Conservation (phyloP, 2,888 invertebrate genomes). For the Tethea ocularis region DNA sequence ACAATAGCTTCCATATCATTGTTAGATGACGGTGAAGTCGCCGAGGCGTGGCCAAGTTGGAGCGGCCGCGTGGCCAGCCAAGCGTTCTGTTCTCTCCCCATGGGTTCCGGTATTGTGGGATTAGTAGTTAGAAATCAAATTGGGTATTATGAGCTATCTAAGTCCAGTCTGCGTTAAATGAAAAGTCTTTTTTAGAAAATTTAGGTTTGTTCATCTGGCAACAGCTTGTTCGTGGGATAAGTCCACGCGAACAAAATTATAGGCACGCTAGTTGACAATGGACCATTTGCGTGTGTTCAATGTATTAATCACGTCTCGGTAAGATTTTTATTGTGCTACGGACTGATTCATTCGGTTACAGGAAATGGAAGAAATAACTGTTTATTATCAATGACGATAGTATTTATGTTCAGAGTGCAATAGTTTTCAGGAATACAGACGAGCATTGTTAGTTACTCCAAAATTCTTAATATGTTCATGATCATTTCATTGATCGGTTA, state of each 20-base stretch:
- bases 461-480: not conserved
- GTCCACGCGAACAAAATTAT: not conserved
- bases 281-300: constrained; percentile 23
- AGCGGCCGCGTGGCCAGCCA: constrained; percentile 51
- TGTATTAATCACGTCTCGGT: constrained; percentile 18
- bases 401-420: not conserved
- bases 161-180: not conserved
- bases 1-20: constrained; percentile 59
- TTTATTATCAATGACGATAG: not conserved
- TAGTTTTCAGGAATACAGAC: not conserved
- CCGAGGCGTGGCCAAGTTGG: constrained; percentile 58
- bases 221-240: not conserved
- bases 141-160: constrained; percentile 15
- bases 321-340: constrained; percentile 12
- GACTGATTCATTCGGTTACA: not conserved
- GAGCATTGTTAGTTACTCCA: not conserved
- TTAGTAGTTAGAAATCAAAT: constrained; percentile 22
- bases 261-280: constrained; percentile 16
- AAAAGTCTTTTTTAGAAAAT: not conserved
- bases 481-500: too few relatives aligned
- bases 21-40: constrained; percentile 44
- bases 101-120: constrained; percentile 48
- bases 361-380: not conserved
- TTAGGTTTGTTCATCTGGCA: not conserved
- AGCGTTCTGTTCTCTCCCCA: constrained; percentile 55